These are phyloP conservation scores for Pachyuromys duprasi DNA, from an alignment of 2,797 vertebrate genomes.

Conservation along the genomic window DNA sequence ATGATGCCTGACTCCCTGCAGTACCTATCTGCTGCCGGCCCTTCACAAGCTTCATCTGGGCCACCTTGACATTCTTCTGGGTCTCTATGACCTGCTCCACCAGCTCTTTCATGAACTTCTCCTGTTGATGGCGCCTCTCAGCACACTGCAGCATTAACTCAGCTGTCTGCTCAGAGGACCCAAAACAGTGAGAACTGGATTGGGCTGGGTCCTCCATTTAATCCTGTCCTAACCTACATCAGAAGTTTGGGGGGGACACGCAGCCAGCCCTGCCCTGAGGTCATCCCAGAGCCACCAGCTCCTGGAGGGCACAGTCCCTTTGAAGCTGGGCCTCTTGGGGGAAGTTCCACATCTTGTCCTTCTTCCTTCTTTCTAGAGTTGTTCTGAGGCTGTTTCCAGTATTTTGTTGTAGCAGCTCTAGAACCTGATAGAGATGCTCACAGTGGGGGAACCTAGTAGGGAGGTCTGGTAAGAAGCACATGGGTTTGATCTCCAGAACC, in stretches of 20 bases:
- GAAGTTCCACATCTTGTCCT: fast-evolving
- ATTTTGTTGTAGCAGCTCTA: neutral
- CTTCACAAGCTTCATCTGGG: constrained; percentile 89
- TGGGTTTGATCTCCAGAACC: neutral
- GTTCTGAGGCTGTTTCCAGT: too few species aligned
- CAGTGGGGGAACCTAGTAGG: too few species aligned
- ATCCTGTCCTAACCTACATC: neutral
- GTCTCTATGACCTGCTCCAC: constrained; percentile 92
- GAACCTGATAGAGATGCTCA: neutral
- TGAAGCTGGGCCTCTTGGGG: neutral
- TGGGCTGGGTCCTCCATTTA: fast-evolving
- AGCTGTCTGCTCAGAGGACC: constrained; percentile 86
- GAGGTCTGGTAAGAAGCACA: neutral
- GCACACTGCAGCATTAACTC: constrained; percentile 89
- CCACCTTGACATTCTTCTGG: constrained; percentile 92
- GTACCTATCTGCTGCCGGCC: constrained; percentile 92
- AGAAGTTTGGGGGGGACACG: neutral
- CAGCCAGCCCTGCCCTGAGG: neutral
- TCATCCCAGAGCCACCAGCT: neutral
- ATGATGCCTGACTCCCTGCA: fast-evolving
- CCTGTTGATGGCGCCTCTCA: constrained; percentile 89
- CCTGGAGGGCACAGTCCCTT: neutral
- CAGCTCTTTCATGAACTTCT: constrained; percentile 90
- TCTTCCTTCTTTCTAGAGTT: neutral
- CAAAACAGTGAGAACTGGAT: neutral